Evolutionary conservation across 2,113 vertebrate genomes (phyloP).

Genomic region (Prochilodus magdalenae): DNA sequence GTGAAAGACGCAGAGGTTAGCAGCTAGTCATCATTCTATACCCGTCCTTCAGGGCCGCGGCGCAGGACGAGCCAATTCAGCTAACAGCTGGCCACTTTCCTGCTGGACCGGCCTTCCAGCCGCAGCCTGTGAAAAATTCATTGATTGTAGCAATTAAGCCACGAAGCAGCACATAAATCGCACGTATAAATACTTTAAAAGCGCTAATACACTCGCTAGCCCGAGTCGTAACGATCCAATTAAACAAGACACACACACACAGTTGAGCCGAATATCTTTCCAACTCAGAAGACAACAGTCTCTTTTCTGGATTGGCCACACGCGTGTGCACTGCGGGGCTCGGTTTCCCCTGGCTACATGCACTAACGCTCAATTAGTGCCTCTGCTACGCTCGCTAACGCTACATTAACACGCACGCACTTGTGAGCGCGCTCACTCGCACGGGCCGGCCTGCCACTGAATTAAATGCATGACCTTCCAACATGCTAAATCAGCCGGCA

Average conservation of each 20-base stretch:
- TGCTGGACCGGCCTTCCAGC: neutral
- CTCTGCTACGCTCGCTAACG: neutral
- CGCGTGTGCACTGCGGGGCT: neutral
- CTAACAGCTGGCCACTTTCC: constrained; percentile 4
- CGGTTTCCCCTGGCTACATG: neutral
- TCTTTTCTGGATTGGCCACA: neutral
- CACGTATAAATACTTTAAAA: constrained; percentile 6
- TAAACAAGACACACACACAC: neutral
- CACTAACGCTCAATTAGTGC: neutral
- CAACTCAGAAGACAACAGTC: neutral
- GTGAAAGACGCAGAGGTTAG: neutral
- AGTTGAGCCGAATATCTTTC: neutral
- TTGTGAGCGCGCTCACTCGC: neutral
- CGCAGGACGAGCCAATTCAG: neutral
- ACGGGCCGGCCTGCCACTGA: neutral
- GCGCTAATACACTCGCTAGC: constrained; percentile 14
- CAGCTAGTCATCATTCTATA: neutral
- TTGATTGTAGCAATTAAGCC: neutral
- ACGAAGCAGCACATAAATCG: neutral
- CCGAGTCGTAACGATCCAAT: neutral
- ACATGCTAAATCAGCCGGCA: neutral
- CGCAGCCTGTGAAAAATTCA: neutral
- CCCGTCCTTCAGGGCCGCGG: neutral
- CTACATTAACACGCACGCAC: neutral
- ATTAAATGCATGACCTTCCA: constrained; percentile 1